These are phyloP conservation scores for Stercorarius parasiticus DNA, from an alignment of 2,113 vertebrate species.

Conservation along the genomic window DNA sequence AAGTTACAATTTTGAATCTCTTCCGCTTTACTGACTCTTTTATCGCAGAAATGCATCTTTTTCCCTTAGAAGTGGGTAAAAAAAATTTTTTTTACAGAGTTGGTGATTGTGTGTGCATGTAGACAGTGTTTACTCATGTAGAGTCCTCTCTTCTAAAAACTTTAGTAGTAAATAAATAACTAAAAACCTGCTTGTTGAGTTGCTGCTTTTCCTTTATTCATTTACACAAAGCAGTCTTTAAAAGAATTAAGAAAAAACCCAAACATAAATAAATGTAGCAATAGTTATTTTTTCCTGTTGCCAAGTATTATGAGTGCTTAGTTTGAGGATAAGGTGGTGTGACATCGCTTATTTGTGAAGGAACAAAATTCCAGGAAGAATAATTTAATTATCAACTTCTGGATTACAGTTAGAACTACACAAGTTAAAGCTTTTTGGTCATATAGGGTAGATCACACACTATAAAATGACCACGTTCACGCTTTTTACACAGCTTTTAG, in stretches of 20 bases:
- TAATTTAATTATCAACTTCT: background rate
- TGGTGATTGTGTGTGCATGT: background rate
- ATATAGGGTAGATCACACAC: background rate
- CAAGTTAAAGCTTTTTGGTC: background rate
- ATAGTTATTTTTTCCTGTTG: background rate
- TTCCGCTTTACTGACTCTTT: background rate
- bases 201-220: background rate
- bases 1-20: background rate
- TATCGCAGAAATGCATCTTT: background rate
- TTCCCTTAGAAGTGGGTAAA: background rate
- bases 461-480: background rate
- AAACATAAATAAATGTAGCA: background rate
- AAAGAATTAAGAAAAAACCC: background rate
- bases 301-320: background rate
- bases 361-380: background rate
- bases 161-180: background rate
- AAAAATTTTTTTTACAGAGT: background rate
- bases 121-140: background rate
- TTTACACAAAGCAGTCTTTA: background rate
- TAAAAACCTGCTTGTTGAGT: background rate
- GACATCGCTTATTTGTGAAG: background rate
- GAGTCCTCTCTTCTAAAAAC: background rate
- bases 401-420: background rate
- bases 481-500: background rate
- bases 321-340: background rate